Evolutionary conservation across 1,140 invertebrate species (phyloP), one percentile per base, ranked within the genome.

Genomic region (Rhizoglyphus robini): DNA sequence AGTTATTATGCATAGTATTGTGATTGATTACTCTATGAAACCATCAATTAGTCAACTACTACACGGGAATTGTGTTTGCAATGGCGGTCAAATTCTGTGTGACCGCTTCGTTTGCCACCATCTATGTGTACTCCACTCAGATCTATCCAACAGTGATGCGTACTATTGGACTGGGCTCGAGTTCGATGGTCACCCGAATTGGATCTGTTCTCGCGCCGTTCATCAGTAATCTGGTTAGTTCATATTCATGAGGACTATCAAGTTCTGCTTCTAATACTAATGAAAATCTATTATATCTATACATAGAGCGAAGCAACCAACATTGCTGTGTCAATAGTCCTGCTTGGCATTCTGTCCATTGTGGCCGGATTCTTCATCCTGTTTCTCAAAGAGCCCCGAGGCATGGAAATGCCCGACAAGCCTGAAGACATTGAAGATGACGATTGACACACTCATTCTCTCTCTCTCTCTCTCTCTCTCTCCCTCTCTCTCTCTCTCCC

Each of bases 21-120:
- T n/a, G n/a, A n/a, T n/a, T n/a, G n/a, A n/a, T n/a, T n/a, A n/a
- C n/a, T n/a, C n/a, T n/a, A n/a, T n/a, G n/a, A n/a, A n/a, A n/a
- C n/a, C n/a, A n/a, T n/a, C n/a, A n/a, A n/a, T 8, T 32, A 54
- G 51, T 11, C 51, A 54, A 54, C 51, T 8, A 5, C 11, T 13
- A 18, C 5, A 18, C 32, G 18, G 15, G 32, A 34, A 34, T 65
- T 3, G 77, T 80, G 4, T 79, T 84, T 47, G 84, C 86, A 5
- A 88, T 90, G 86, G 73, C 86, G 47, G 87, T 85, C 5, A 90
- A 90, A 77, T 77, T 90, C 69, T 84, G 85, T 18, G 88, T 89
- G 60, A 88, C 87, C 0, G 82, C 85, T 0, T 86, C 86, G 5
- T 90, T 87, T 72, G 86, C 83, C 31, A 83, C 86, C 0, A 82